Base-by-base conservation (phyloP, 2,797 vertebrate genomes). In the Acrossocheilus fasciatus region DNA sequence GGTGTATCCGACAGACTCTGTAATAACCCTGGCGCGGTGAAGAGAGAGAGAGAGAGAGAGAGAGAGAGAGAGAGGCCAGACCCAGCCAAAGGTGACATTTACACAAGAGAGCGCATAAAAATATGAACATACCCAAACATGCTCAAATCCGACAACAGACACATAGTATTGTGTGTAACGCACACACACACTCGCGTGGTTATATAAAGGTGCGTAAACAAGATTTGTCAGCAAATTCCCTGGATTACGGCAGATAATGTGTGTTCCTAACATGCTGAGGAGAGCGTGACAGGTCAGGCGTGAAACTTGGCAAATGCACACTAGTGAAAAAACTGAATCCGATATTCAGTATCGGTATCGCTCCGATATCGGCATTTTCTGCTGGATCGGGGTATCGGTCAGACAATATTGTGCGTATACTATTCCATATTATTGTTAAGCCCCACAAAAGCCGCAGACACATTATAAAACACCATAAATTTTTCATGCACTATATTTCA, bases 161-260 rank as follows among this genome's bases (percentile, higher is more conserved):
- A 69, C 47, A 45, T 11, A 79, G 39, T 30, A 62, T 17, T 62
- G 23, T 43, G 57, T 79, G 6, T 17, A 26, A 64, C 3, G 7
- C 73, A 77, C 74, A 39, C 75, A 77, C 20, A 59, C 34, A 59
- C 39, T 45, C 15, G 4, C 39, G 45, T 45, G 34, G 64, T 75
- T 66, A 52, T 57, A n/a, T 82, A 50, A 74, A 41, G 80, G 52
- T 57, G 62, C 9, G 73, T 82, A 50, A 87, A 87, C 10, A n/a
- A 1, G 26, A 77, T 45, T 75, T 77, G 72, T 82, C 85, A 77
- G 72, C 80, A 77, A 45, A 82, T 69, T 87, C 72, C 39, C 20
- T 45, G 72, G 62, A 77, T 69, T 75, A 82, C 4, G 15, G n/a
- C 18, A 2, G n/a, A 23, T 74, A 72, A 54, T 57, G 45, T 86